Evolutionary conservation across 2,113 vertebrate species (phyloP).

Genomic region (Dasyprocta punctata): DNA sequence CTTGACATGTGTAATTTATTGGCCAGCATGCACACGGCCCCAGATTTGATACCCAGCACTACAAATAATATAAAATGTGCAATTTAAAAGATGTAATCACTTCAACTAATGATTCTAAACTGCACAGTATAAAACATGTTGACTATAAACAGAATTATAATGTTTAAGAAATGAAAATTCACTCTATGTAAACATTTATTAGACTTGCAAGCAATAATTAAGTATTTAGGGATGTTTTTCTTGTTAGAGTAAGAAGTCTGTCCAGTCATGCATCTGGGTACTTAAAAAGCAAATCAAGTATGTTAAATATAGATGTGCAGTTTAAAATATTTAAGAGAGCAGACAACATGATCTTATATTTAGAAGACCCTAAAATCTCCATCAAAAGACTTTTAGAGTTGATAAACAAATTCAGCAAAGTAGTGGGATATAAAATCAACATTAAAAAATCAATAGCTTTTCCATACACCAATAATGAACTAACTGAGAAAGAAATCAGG

Average conservation of each 20-base stretch:
- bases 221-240: conserved; percentile 5
- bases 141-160: background rate
- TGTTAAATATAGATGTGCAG: background rate
- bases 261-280: background rate
- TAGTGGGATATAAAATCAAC: background rate
- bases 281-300: background rate
- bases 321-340: background rate
- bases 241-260: background rate
- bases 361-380: background rate
- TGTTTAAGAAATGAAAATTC: background rate
- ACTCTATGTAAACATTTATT: background rate
- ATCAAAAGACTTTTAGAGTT: background rate
- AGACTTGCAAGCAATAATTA: background rate
- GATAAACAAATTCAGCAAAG: background rate
- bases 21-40: background rate
- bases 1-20: background rate
- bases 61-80: background rate
- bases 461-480: background rate
- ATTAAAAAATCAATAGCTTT: background rate
- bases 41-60: background rate
- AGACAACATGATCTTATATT: background rate
- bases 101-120: background rate
- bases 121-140: background rate
- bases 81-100: background rate
- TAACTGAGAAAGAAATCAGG: background rate